These are phyloP conservation scores for Drosophila paucipuncta DNA, from an alignment of 2,888 invertebrate species.

Conservation along the genomic window DNA sequence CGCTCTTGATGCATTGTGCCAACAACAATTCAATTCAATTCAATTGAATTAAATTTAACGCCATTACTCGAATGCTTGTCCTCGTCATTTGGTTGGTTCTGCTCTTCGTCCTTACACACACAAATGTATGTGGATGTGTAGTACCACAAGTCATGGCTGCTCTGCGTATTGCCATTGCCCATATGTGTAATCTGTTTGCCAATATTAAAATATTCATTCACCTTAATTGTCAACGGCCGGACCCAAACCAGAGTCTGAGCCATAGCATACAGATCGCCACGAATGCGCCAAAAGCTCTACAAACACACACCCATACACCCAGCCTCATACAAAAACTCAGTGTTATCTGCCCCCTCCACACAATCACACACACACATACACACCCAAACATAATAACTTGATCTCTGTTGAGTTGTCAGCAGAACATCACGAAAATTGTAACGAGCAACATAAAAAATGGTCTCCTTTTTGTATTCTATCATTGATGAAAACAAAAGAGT, in stretches of 20 bases:
- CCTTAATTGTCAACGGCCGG: slow-evolving; percentile 78
- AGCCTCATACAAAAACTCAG: not conserved
- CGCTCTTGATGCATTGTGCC: slow-evolving; percentile 69
- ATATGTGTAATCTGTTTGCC: slow-evolving; percentile 81
- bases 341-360: not conserved
- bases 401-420: slow-evolving; percentile 81
- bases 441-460: slow-evolving; percentile 63
- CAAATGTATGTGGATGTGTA: not conserved
- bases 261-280: slow-evolving; percentile 44
- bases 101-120: slow-evolving; percentile 1
- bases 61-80: slow-evolving; percentile 65
- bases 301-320: slow-evolving; percentile 30
- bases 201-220: slow-evolving; percentile 80
- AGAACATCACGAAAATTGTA: slow-evolving; percentile 80
- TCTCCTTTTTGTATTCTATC: slow-evolving; percentile 16
- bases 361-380: slow-evolving; percentile 24
- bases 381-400: slow-evolving; percentile 70
- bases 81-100: slow-evolving; percentile 2
- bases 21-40: slow-evolving; percentile 72
- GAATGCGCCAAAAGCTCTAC: slow-evolving; percentile 67
- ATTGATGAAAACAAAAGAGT: slow-evolving; percentile 6
- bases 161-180: slow-evolving; percentile 57
- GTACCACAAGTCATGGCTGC: slow-evolving; percentile 43
- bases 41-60: slow-evolving; percentile 79
- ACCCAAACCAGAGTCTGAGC: slow-evolving; percentile 8